phyloP scores from a whole-genome alignment of 2,888 invertebrate species.

The Cheilosia grossa region DNA sequence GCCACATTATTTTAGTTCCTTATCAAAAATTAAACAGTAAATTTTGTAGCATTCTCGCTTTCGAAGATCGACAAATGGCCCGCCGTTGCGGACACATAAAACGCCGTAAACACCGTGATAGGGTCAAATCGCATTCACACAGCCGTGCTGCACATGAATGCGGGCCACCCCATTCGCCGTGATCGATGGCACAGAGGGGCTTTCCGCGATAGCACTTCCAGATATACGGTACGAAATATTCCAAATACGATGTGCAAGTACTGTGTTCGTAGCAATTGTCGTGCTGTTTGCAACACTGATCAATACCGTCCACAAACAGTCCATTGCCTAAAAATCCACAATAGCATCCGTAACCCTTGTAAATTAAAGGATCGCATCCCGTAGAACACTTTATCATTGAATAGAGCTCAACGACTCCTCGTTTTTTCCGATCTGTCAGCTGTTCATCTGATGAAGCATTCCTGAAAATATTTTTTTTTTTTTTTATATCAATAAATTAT shows the following conservation, averaged over 20 bases:
- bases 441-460: conserved; percentile 31
- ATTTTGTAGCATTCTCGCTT: conserved; percentile 90
- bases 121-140: conserved; percentile 92
- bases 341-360: conserved; percentile 95
- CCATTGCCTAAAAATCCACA: conserved; percentile 94
- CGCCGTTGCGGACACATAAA: conserved; percentile 90
- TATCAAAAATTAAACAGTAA: conserved; percentile 83
- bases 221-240: conserved; percentile 93
- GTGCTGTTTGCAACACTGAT: conserved; percentile 91
- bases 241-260: conserved; percentile 90
- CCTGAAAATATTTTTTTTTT: conserved; percentile 47
- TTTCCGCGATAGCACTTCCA: conserved; percentile 92
- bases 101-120: conserved; percentile 91
- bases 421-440: conserved; percentile 85
- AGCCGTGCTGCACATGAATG: conserved; percentile 90
- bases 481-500: not conserved
- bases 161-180: conserved; percentile 85
- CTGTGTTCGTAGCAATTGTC: conserved; percentile 93
- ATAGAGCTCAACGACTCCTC: conserved; percentile 91
- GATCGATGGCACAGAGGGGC: conserved; percentile 88
- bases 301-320: conserved; percentile 91
- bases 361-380: conserved; percentile 91
- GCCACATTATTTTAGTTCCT: not conserved
- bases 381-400: conserved; percentile 94
- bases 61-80: conserved; percentile 89